A percentile compares a stretch with the other conserved stretches of the same genome.
Evolutionary conservation across 2,113 vertebrate species (phyloP).

Genomic region (rat (Rattus norvegicus)): GRCr8 NC_086020.1:47709501-47710000

Average conservation of each 20-base stretch:
- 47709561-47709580: too few relatives aligned
- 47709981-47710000: constrained; percentile 32
- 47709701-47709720: background rate
- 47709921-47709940: constrained; percentile 22
- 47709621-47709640: background rate
- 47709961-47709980: constrained; percentile 35
- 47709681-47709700: background rate
- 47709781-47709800: background rate
- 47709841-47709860: background rate
- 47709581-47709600: background rate
- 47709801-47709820: background rate
- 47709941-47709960: background rate
- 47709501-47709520: background rate
- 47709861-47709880: background rate
- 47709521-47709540: background rate
- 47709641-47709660: background rate
- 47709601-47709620: background rate
- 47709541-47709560: background rate
- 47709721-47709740: background rate
- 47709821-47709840: background rate
- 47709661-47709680: background rate
- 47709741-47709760: background rate
- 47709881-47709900: background rate
- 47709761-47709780: background rate
- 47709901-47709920: background rate